These are phyloP conservation scores for Ameiurus melas DNA, from an alignment of 2,113 vertebrate genomes.

Conservation along the genomic window DNA sequence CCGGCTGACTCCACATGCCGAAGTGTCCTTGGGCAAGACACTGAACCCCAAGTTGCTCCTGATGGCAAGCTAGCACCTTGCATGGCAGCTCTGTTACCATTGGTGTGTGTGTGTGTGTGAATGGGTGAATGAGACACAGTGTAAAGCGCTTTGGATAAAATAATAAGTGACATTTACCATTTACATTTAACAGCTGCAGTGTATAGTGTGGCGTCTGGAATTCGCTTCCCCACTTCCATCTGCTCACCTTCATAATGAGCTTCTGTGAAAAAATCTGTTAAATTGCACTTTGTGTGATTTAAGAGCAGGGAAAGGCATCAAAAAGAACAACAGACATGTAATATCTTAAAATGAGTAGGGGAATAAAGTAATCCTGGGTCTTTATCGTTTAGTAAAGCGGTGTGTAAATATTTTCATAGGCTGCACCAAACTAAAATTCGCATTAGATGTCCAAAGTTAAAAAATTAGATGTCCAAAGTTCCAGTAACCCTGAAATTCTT, in stretches of 20 bases:
- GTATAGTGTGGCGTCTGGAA: neutral
- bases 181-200: slow-evolving; percentile 6
- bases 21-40: too few species aligned
- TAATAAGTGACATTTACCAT: too few species aligned
- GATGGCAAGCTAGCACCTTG: too few species aligned
- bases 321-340: neutral
- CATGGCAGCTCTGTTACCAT: too few species aligned
- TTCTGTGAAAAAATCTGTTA: neutral
- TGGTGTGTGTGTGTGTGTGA: too few species aligned
- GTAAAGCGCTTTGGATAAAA: too few species aligned
- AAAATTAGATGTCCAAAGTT: neutral
- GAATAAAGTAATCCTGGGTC: neutral
- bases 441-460: neutral
- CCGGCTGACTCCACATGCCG: too few species aligned
- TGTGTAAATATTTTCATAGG: neutral
- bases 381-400: neutral
- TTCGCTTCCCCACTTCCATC: neutral
- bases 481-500: neutral
- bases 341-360: neutral
- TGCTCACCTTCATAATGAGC: slow-evolving; percentile 2
- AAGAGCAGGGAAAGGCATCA: neutral
- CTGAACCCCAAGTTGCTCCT: too few species aligned
- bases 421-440: neutral
- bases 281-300: neutral
- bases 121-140: too few species aligned